Conservation (phyloP, 2,113 vertebrate genomes). For the Gadus macrocephalus region DNA sequence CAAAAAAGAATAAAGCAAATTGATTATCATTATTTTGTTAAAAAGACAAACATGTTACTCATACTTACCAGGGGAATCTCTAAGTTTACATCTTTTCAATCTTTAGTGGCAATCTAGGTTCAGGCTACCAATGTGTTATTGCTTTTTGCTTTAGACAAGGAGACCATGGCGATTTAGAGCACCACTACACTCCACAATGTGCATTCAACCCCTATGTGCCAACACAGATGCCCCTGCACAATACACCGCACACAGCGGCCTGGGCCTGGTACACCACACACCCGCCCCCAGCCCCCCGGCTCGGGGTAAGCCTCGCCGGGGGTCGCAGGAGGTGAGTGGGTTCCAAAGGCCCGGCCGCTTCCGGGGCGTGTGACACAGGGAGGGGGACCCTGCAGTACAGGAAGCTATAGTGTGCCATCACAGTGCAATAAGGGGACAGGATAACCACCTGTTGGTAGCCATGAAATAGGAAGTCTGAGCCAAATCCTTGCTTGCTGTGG, state of each 20-base stretch:
- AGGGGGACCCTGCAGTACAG: slow-evolving; percentile 97
- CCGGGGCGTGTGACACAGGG: slow-evolving; percentile 91
- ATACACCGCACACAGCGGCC: slow-evolving; percentile 91
- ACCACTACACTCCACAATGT: slow-evolving; percentile 98
- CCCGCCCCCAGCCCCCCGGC: no score
- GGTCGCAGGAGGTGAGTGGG: slow-evolving; percentile 47
- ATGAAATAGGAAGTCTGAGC: slow-evolving; percentile 99
- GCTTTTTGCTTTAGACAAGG: slow-evolving; percentile 76
- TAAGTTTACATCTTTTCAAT: slow-evolving; percentile 97
- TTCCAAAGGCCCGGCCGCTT: slow-evolving; percentile 79
- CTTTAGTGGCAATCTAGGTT: slow-evolving; percentile 95
- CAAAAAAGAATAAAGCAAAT: slow-evolving; percentile 22
- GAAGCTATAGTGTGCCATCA: slow-evolving; percentile 99
- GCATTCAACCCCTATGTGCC: slow-evolving; percentile 97
- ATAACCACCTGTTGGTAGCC: slow-evolving; percentile 99
- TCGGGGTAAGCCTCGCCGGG: no score
- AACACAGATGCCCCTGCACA: slow-evolving; percentile 88
- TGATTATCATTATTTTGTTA: slow-evolving; percentile 24
- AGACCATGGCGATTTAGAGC: slow-evolving; percentile 90
- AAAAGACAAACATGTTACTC: slow-evolving; percentile 62
- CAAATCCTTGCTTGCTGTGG: slow-evolving; percentile 99
- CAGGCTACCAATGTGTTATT: slow-evolving; percentile 89
- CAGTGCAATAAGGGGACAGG: slow-evolving; percentile 99
- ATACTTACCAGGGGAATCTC: slow-evolving; percentile 95
- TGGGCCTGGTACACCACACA: slow-evolving; percentile 70